Conservation (phyloP, 2,888 invertebrate species). For the Pseudoips prasinana region DNA sequence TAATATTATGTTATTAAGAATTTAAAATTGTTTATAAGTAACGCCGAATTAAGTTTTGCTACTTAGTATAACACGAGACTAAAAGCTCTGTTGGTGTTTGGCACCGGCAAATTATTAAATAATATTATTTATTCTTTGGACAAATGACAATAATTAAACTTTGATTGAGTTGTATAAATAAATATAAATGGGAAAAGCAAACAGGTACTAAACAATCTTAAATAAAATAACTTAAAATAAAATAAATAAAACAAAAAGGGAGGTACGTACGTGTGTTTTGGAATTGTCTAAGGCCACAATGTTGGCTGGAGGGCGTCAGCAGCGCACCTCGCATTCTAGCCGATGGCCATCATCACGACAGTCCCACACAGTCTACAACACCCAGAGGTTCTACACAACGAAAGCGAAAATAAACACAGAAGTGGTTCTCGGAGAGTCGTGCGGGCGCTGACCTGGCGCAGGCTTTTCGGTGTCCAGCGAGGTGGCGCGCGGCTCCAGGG, state of each 20-base stretch:
- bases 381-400: slow-evolving; percentile 79
- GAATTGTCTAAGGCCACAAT: slow-evolving; percentile 76
- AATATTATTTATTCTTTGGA: no score
- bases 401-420: slow-evolving; percentile 82
- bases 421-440: slow-evolving; percentile 67
- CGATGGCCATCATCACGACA: slow-evolving; percentile 79
- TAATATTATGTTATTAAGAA: no score
- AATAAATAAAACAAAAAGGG: slow-evolving; percentile 59
- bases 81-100: no score
- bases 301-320: slow-evolving; percentile 79
- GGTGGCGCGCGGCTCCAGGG: slow-evolving; percentile 77
- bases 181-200: no score
- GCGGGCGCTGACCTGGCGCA: slow-evolving; percentile 81
- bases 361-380: slow-evolving; percentile 77
- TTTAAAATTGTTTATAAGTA: no score
- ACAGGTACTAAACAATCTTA: no score
- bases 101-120: no score
- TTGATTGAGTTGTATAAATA: no score
- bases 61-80: no score
- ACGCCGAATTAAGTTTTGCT: no score
- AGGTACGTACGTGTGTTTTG: slow-evolving; percentile 75
- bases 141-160: no score
- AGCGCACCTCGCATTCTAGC: slow-evolving; percentile 82
- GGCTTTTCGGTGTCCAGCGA: slow-evolving; percentile 75
- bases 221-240: slow-evolving; percentile 37